Evolutionary conservation across 2,888 invertebrate species (phyloP).

Genomic region (Drosophila mercatorum): DNA sequence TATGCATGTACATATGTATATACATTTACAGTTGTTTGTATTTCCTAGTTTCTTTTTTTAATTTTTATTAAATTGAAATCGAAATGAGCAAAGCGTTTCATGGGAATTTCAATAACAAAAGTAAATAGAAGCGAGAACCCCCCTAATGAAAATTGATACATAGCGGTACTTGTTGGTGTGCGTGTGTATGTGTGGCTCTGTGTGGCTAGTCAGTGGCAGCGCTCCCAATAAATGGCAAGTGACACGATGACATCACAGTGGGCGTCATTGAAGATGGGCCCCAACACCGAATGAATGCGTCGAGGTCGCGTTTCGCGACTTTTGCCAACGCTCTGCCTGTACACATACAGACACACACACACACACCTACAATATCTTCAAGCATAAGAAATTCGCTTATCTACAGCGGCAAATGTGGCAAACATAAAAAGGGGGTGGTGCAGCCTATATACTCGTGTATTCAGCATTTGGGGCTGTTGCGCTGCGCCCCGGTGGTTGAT

Average conservation of each 20-base stretch:
- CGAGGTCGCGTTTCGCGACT: conserved; percentile 36
- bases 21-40: not conserved
- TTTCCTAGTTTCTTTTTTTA: conserved; percentile 23
- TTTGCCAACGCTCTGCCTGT: not conserved
- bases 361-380: conserved; percentile 12
- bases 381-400: conserved; percentile 32
- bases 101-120: conserved; percentile 53
- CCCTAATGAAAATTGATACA: conserved; percentile 63
- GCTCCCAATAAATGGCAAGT: conserved; percentile 46
- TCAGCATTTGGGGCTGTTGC: conserved; percentile 5
- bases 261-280: conserved; percentile 39
- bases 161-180: conserved; percentile 8
- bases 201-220: conserved; percentile 5
- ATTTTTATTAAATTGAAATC: conserved; percentile 45
- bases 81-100: conserved; percentile 49
- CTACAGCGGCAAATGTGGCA: conserved; percentile 18
- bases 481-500: conserved; percentile 42
- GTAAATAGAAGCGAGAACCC: conserved; percentile 48
- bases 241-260: conserved; percentile 61
- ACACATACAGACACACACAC: not conserved
- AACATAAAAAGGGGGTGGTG: not conserved
- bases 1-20: not conserved
- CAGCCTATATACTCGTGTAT: not conserved
- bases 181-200: not conserved
- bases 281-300: conserved; percentile 25